phyloP scores from a whole-genome alignment of 1,140 invertebrate genomes.

The Aphaenogaster ashmeadi region DNA sequence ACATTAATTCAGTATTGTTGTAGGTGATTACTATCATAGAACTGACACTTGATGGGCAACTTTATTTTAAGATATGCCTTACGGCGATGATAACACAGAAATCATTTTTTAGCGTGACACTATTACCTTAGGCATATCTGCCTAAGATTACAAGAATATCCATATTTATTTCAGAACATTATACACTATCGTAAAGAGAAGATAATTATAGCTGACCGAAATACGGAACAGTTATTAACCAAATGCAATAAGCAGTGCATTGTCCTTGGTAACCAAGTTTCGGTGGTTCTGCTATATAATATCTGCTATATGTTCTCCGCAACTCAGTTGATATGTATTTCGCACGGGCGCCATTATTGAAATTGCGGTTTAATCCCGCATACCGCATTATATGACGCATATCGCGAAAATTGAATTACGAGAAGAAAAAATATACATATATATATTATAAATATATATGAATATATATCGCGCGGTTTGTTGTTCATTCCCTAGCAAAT shows the following conservation, averaged over 20 bases:
- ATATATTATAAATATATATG: slow-evolving; percentile 8
- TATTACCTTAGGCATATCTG: not conserved
- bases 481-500: slow-evolving; percentile 17
- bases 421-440: slow-evolving; percentile 20
- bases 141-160: not conserved
- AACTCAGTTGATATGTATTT: slow-evolving; percentile 48
- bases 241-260: slow-evolving; percentile 57
- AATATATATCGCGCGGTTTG: slow-evolving; percentile 25
- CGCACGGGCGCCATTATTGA: slow-evolving; percentile 42
- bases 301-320: slow-evolving; percentile 36
- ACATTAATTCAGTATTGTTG: not conserved
- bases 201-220: slow-evolving; percentile 46
- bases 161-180: not conserved
- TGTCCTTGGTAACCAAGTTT: slow-evolving; percentile 61
- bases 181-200: slow-evolving; percentile 7
- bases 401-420: slow-evolving; percentile 31
- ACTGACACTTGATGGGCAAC: not conserved
- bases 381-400: slow-evolving; percentile 20
- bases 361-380: slow-evolving; percentile 50
- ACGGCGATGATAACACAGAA: not conserved
- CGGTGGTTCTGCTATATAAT: slow-evolving; percentile 32
- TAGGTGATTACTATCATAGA: not conserved
- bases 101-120: not conserved
- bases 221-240: slow-evolving; percentile 49
- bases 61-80: slow-evolving; percentile 17